Evolutionary conservation across 2,113 vertebrate genomes (phyloP).

Genomic region (Meles meles): DNA sequence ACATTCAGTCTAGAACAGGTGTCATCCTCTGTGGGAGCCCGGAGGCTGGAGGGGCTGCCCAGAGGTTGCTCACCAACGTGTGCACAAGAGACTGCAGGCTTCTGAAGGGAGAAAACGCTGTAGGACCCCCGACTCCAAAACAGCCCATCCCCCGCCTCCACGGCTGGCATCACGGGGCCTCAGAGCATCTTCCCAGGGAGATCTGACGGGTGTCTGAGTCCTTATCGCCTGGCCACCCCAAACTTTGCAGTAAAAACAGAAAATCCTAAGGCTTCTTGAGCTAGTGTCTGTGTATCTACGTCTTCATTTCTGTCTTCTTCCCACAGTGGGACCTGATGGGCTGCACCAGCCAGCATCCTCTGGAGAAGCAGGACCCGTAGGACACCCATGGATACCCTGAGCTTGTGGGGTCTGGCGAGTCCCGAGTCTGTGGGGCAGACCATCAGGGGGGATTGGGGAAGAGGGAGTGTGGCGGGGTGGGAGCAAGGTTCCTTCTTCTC

Average conservation of each 20-base stretch:
- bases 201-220: neutral
- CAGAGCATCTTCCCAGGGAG: neutral
- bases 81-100: neutral
- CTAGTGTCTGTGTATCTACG: fast-evolving
- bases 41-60: neutral
- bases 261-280: fast-evolving
- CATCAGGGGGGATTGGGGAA: fast-evolving
- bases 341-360: neutral
- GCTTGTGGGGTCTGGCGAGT: neutral
- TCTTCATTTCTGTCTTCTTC: fast-evolving
- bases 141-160: neutral
- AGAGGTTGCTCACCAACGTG: neutral
- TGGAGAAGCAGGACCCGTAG: fast-evolving
- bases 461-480: neutral
- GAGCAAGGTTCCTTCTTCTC: neutral
- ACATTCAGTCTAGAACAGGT: neutral
- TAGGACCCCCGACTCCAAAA: neutral
- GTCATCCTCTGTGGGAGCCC: neutral
- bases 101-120: neutral
- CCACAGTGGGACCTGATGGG: fast-evolving
- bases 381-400: neutral
- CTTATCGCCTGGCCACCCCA: neutral
- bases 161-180: neutral
- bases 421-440: neutral
- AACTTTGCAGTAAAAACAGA: neutral